Base-by-base conservation (phyloP, 2,797 vertebrate genomes). In the Limosa lapponica region DNA sequence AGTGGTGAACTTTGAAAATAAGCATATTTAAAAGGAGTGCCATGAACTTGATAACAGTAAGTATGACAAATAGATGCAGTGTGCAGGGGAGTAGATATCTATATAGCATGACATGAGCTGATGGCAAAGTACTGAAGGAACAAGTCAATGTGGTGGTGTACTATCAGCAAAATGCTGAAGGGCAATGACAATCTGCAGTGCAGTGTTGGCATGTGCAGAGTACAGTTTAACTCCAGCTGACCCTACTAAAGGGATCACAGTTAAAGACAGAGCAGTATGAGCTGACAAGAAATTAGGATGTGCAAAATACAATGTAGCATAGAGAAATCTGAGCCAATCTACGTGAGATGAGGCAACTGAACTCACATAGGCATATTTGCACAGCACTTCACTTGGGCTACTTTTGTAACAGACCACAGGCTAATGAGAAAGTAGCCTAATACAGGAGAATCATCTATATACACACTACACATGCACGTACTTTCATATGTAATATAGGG, bases 1-100 rank as follows among this genome's bases (percentile, higher is more conserved):
- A 80, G 24, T 4, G 17, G 22, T 89, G 84, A 95, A 80, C 89
- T 95, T 93, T 92, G 94, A 46, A 91, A 94, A 93, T 43, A 82
- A 51, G 55, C 39, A 43, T 43, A 72, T 11, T 61, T 78, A 55
- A 72, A 91, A 87, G 49, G 19, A 73, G 64, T 41, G 80, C 79
- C 36, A 57, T 49, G 72, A 89, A 83, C 74, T 57, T 54, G 59
- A 17, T 85, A 82, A 82, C 16, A 87, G 3, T 30, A 78, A 85
- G 32, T n/a, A 74, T 12, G 23, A 62, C 18, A 87, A 57, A 79
- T 1, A 80, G 65, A 90, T n/a, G 34, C 48, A 70, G 49, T 1
- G 34, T 77, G 39, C 66, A 55, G 82, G 61, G 32, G 24, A 44
- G 41, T 16, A 82, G 48, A 13, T 81, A 90, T 44, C 66, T 58